These are phyloP conservation scores for Tinamus guttatus DNA, from an alignment of 2,113 vertebrate genomes.

Conservation along the genomic window DNA sequence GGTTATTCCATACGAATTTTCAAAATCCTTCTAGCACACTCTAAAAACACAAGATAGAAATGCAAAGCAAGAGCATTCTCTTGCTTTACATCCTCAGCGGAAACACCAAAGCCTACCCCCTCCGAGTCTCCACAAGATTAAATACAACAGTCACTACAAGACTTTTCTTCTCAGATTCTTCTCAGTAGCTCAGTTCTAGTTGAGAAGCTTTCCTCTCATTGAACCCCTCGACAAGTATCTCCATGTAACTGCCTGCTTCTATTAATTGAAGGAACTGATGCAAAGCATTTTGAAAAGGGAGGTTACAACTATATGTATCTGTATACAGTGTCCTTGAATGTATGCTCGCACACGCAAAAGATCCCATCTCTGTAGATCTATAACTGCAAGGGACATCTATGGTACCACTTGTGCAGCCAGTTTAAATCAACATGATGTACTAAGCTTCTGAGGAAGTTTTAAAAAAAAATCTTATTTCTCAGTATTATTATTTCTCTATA, in stretches of 20 bases:
- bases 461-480: neutral
- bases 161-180: neutral
- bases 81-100: fast-evolving
- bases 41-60: neutral
- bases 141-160: fast-evolving
- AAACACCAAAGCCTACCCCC: neutral
- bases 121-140: fast-evolving
- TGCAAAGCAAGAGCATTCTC: neutral
- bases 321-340: neutral
- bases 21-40: neutral
- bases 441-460: neutral
- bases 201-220: neutral
- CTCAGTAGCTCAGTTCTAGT: neutral
- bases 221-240: neutral
- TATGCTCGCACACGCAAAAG: neutral
- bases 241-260: neutral
- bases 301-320: fast-evolving
- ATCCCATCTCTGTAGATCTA: neutral
- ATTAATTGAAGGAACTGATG: neutral
- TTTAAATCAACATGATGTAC: neutral
- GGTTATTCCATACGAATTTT: neutral
- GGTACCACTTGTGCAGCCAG: neutral
- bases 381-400: neutral
- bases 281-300: neutral
- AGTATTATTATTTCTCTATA: neutral